Conservation (phyloP, 2,888 invertebrate genomes). For the Lampropteryx suffumata region DNA sequence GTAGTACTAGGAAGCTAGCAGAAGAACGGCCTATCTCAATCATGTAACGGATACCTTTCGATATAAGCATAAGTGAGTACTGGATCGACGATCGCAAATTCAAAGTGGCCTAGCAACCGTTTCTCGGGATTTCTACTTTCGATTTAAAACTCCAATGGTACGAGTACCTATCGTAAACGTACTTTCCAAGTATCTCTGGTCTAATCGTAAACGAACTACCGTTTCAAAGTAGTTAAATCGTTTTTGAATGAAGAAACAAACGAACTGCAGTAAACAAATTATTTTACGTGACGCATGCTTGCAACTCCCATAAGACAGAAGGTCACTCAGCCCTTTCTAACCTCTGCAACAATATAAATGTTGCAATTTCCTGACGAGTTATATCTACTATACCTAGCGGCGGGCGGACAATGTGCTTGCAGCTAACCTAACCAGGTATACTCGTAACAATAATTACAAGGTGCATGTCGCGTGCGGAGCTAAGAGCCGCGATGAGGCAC, state of each 20-base stretch:
- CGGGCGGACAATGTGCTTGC: slow-evolving; percentile 15
- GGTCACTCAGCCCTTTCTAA: slow-evolving; percentile 34
- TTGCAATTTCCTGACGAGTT: slow-evolving; percentile 33
- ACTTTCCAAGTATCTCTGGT: not conserved
- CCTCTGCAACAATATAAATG: slow-evolving; percentile 30
- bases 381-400: not conserved
- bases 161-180: not conserved
- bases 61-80: not conserved
- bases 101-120: slow-evolving; percentile 9
- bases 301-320: slow-evolving; percentile 30
- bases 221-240: not conserved
- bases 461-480: slow-evolving; percentile 49
- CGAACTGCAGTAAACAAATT: slow-evolving; percentile 18
- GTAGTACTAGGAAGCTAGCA: slow-evolving; percentile 37
- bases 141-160: not conserved
- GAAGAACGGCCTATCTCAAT: slow-evolving; percentile 31
- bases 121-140: slow-evolving; percentile 18
- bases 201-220: not conserved
- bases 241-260: slow-evolving; percentile 7
- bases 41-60: slow-evolving; percentile 23
- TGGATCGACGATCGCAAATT: slow-evolving; percentile 14
- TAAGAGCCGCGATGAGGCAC: slow-evolving; percentile 51
- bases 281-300: slow-evolving; percentile 15
- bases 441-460: slow-evolving; percentile 31
- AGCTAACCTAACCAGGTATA: slow-evolving; percentile 15